Percentiles rank a stretch among this genome's conserved stretches.
These are phyloP conservation scores for Drosophila yooni DNA, from an alignment of 2,888 invertebrate genomes.

Conservation along the genomic window DNA sequence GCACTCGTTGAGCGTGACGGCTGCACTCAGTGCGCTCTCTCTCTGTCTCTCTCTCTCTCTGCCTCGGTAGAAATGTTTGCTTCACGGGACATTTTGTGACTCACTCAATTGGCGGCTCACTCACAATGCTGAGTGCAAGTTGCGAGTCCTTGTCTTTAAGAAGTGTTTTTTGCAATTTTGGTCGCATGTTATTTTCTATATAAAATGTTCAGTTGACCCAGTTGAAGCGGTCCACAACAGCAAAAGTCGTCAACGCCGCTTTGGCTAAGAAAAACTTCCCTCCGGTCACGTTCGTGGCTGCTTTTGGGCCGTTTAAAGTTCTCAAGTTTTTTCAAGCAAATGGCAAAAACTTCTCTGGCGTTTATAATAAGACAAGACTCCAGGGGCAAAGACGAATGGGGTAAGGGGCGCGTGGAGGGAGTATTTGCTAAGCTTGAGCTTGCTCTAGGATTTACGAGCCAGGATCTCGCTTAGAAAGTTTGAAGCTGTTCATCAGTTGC, in stretches of 20 bases:
- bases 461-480: constrained; percentile 33
- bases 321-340: constrained; percentile 41
- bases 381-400: background rate
- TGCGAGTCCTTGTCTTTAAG: constrained; percentile 58
- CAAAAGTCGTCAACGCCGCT: constrained; percentile 29
- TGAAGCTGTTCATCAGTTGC: constrained; percentile 24
- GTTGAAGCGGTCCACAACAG: constrained; percentile 47
- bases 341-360: constrained; percentile 38
- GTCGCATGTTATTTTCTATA: constrained; percentile 39
- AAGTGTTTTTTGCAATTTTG: constrained; percentile 46
- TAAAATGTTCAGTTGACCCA: constrained; percentile 60
- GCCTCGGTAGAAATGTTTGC: background rate
- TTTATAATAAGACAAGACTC: constrained; percentile 33
- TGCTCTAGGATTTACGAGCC: constrained; percentile 39
- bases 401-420: background rate
- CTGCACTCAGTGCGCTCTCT: constrained; percentile 31
- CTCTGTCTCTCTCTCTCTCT: constrained; percentile 7
- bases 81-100: constrained; percentile 35
- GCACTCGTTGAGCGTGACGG: constrained; percentile 35
- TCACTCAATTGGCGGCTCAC: constrained; percentile 25
- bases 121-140: constrained; percentile 20
- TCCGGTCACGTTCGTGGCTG: constrained; percentile 57
- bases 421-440: constrained; percentile 39
- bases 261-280: constrained; percentile 46
- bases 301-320: constrained; percentile 50